A percentile compares a stretch with the other conserved stretches of the same genome.
These are phyloP conservation scores for Montipora efflorescens DNA, from an alignment of 64 coral and sea anemone genomes.

Conservation along the genomic window DNA sequence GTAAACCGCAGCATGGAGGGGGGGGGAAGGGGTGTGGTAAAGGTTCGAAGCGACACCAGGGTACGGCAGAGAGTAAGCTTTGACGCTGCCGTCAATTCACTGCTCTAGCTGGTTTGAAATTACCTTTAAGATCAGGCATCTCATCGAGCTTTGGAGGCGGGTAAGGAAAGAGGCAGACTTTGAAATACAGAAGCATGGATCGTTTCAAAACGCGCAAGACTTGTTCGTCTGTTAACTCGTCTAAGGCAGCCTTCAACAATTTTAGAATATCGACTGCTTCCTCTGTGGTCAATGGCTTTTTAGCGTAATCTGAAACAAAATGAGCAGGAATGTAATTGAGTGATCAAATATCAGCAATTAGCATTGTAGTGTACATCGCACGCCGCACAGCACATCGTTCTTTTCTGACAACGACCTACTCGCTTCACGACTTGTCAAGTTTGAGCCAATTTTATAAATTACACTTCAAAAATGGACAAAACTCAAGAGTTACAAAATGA, in stretches of 20 bases:
- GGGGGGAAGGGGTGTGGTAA: background rate
- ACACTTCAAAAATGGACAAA: too few species aligned
- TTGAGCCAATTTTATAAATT: too few species aligned
- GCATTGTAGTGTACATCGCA: too few species aligned
- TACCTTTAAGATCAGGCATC: background rate
- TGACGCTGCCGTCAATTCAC: background rate
- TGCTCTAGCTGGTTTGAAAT: background rate
- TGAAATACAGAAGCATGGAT: background rate
- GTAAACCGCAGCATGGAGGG: too few species aligned
- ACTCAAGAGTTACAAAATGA: too few species aligned
- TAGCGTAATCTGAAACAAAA: background rate
- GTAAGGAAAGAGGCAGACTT: conserved; percentile 1
- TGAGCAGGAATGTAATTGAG: background rate
- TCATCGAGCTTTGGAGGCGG: too few species aligned
- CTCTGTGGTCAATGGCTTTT: background rate
- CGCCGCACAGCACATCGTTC: too few species aligned
- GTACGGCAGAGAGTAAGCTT: background rate
- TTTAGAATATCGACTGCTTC: background rate
- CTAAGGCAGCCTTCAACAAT: background rate
- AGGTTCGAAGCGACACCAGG: background rate
- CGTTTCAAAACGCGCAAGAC: background rate
- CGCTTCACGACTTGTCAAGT: too few species aligned
- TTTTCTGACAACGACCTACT: too few species aligned
- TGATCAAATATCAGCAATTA: background rate
- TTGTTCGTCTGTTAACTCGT: conserved; percentile 1